Conservation (phyloP, 2,113 vertebrate genomes). For the Sturnus vulgaris region DNA sequence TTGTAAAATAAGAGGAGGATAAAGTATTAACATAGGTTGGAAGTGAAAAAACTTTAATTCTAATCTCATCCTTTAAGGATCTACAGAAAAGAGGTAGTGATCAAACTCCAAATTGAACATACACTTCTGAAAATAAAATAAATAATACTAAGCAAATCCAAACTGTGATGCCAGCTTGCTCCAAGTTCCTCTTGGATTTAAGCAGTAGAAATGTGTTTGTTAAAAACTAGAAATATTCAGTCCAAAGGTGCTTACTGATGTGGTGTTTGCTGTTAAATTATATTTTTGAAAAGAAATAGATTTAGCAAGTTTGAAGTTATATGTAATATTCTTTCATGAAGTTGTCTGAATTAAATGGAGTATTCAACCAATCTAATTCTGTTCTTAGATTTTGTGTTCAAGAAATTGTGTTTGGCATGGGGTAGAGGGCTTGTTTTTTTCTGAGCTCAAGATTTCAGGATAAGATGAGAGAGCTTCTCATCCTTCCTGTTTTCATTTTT, state of each 20-base stretch:
- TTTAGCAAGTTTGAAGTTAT: not conserved
- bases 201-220: not conserved
- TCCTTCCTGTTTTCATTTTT: not conserved
- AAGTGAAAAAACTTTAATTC: not conserved
- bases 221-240: not conserved
- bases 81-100: not conserved
- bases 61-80: not conserved
- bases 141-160: not conserved
- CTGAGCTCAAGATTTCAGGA: not conserved
- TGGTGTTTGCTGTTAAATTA: not conserved
- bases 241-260: rapidly evolving
- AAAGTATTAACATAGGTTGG: not conserved
- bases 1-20: not conserved
- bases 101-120: not conserved
- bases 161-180: not conserved
- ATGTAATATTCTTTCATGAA: not conserved
- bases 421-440: not conserved
- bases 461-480: not conserved
- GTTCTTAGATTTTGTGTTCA: not conserved
- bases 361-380: not conserved
- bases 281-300: not conserved
- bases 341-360: not conserved
- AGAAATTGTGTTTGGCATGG: not conserved
- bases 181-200: not conserved
- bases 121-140: not conserved